Evolutionary conservation across 2,888 invertebrate species (phyloP).

Genomic region (Nysson spinosus): DNA sequence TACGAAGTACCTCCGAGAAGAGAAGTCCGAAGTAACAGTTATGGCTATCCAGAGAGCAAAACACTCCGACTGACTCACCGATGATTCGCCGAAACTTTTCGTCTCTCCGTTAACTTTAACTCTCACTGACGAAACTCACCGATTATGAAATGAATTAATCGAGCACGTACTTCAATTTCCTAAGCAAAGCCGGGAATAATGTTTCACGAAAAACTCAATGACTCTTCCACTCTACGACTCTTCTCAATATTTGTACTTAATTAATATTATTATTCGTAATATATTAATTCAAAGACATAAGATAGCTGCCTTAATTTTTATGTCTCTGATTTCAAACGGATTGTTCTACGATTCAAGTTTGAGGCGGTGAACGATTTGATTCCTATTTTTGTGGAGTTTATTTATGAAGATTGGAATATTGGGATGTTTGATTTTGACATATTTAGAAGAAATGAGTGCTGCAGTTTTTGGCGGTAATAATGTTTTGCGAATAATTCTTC

Average conservation of each 20-base stretch:
- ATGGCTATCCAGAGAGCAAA: conserved; percentile 31
- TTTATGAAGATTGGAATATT: too few species aligned
- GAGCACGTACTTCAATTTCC: background rate
- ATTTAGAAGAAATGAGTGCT: too few species aligned
- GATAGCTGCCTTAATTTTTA: too few species aligned
- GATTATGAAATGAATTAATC: conserved; percentile 25
- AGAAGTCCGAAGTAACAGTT: conserved; percentile 17
- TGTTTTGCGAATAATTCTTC: too few species aligned
- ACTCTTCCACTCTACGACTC: conserved; percentile 15
- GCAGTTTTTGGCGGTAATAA: too few species aligned
- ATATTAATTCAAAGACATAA: too few species aligned
- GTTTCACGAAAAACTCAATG: conserved; percentile 14
- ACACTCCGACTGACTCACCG: conserved; percentile 38
- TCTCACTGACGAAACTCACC: background rate
- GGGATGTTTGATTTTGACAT: too few species aligned
- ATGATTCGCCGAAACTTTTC: conserved; percentile 45
- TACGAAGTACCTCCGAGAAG: conserved; percentile 19
- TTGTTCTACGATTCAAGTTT: too few species aligned
- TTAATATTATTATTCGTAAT: conserved; percentile 31
- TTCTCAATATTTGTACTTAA: conserved; percentile 1
- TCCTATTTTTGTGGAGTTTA: too few species aligned
- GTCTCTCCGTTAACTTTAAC: background rate
- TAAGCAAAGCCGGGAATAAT: conserved; percentile 1
- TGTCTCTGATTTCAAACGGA: too few species aligned
- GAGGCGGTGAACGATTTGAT: too few species aligned